These are phyloP conservation scores for Drosophila albomicans DNA, from an alignment of 1,140 invertebrate species.

Conservation along the genomic window DNA sequence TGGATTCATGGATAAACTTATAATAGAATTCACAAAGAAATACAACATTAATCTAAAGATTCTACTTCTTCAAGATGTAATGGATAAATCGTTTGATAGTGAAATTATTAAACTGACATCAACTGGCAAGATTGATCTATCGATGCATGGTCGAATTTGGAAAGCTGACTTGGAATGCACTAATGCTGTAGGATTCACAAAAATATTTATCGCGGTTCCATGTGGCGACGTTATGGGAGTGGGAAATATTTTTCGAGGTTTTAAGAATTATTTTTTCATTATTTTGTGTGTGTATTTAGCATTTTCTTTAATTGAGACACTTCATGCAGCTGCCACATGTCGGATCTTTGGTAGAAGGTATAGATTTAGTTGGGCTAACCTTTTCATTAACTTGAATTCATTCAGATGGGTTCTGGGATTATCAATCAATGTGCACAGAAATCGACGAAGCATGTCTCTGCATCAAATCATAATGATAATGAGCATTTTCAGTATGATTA, in stretches of 20 bases:
- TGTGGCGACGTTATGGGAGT: slow-evolving; percentile 14
- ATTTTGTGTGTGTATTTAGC: slow-evolving; percentile 18
- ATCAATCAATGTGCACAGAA: neutral
- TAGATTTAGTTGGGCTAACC: neutral
- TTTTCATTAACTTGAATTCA: slow-evolving; percentile 37
- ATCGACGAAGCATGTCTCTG: slow-evolving; percentile 11
- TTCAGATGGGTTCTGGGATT: slow-evolving; percentile 39
- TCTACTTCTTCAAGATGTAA: neutral
- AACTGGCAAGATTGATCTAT: slow-evolving; percentile 1
- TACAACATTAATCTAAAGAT: neutral
- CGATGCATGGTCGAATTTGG: neutral
- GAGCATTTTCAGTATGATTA: slow-evolving; percentile 36
- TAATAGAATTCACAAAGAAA: slow-evolving; percentile 8
- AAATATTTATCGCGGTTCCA: slow-evolving; percentile 33
- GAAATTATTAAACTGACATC: neutral
- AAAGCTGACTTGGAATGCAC: neutral
- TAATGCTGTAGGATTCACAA: neutral
- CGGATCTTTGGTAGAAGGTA: neutral
- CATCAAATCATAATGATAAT: slow-evolving; percentile 37
- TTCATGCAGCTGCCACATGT: neutral
- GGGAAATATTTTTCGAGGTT: neutral
- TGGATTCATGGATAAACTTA: slow-evolving; percentile 1
- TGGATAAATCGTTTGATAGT: too few relatives aligned
- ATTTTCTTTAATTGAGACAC: slow-evolving; percentile 31
- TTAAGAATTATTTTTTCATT: neutral